Conservation (phyloP, 2,797 vertebrate genomes). For the Lithobates sylvaticus region DNA sequence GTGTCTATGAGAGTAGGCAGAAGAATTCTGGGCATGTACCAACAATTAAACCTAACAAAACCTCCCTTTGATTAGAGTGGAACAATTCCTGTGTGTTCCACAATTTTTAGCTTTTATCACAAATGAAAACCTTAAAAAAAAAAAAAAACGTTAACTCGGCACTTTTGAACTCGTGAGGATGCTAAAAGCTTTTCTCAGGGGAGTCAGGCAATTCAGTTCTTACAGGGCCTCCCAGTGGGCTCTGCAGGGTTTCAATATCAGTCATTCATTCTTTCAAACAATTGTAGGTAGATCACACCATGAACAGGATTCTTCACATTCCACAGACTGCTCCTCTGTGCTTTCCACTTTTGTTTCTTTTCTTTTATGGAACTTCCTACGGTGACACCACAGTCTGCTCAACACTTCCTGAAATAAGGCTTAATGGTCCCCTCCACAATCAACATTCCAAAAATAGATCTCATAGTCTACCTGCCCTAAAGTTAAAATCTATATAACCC, state of each 20-base stretch:
- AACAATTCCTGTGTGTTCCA: slow-evolving; percentile 59
- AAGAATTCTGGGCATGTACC: slow-evolving; percentile 69
- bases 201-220: slow-evolving; percentile 20
- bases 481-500: too few relatives aligned
- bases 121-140: slow-evolving; percentile 30
- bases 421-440: too few relatives aligned
- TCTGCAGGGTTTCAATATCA: slow-evolving; percentile 35
- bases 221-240: slow-evolving; percentile 18
- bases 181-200: slow-evolving; percentile 11
- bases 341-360: slow-evolving; percentile 2
- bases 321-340: slow-evolving; percentile 10
- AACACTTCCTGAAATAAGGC: slow-evolving; percentile 11
- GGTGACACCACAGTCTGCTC: slow-evolving; percentile 5
- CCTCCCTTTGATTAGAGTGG: slow-evolving; percentile 67
- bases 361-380: slow-evolving; percentile 22
- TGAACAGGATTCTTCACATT: slow-evolving; percentile 37
- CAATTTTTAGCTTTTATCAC: slow-evolving; percentile 35
- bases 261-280: slow-evolving; percentile 38
- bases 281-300: slow-evolving; percentile 46
- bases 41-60: slow-evolving; percentile 64
- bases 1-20: slow-evolving; percentile 66
- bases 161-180: slow-evolving; percentile 20
- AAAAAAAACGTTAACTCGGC: slow-evolving; percentile 27
- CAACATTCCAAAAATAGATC: too few relatives aligned
- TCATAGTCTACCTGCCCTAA: too few relatives aligned